Evolutionary conservation across 2,888 invertebrate species (phyloP).

Genomic region (Scrobipalpa costella): DNA sequence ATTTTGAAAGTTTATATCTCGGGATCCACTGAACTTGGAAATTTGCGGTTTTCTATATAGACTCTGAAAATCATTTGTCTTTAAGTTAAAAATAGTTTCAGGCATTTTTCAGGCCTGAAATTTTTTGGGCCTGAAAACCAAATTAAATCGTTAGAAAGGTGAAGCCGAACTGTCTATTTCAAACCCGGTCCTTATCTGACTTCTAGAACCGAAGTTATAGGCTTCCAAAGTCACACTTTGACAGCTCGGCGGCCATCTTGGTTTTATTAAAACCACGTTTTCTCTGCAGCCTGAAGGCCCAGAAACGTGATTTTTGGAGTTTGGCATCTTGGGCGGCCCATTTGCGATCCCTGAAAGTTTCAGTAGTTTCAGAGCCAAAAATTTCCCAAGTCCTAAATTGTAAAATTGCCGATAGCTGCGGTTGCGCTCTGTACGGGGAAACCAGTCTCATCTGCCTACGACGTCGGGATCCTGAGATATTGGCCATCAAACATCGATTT

Average conservation of each 20-base stretch:
- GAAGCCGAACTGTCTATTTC: not conserved
- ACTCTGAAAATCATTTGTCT: too few species aligned
- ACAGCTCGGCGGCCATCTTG: conserved; percentile 4
- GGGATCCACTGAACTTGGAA: not conserved
- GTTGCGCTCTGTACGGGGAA: not conserved
- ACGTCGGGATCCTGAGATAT: not conserved
- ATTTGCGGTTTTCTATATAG: not conserved
- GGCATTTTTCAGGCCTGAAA: conserved; percentile 1
- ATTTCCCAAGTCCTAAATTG: not conserved
- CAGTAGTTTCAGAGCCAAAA: not conserved
- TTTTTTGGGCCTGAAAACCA: not conserved
- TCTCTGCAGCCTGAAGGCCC: not conserved
- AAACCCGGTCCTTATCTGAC: not conserved
- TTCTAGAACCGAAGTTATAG: not conserved
- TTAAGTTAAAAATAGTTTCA: not conserved
- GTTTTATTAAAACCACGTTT: not conserved
- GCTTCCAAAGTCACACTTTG: not conserved
- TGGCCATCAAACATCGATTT: not conserved
- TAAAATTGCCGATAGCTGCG: not conserved
- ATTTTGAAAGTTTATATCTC: not conserved
- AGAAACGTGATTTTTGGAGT: not conserved
- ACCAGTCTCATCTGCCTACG: not conserved
- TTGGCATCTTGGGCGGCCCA: not conserved
- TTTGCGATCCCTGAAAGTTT: not conserved
- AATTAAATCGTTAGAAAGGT: not conserved